Evolutionary conservation across 2,888 invertebrate species (phyloP), one percentile per base, ranked within the genome.

Genomic region (Caenorhabditis japonica): DNA sequence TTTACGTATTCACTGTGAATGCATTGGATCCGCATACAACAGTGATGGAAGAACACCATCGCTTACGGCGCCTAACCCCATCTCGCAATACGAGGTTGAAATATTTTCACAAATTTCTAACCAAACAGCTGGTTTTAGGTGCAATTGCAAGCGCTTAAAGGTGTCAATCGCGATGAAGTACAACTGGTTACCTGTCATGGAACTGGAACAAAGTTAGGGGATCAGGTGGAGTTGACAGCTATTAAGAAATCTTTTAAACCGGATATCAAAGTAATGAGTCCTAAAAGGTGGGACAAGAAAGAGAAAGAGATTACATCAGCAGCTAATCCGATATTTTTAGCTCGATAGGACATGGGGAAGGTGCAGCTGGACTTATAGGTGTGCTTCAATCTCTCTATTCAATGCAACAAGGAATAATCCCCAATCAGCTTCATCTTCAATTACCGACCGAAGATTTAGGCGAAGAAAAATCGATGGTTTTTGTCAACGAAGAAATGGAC

Each of bases 151-250:
- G 74, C 72, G 0, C 47, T 76, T 23, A 62, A 71, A 51, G 58
- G 49, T 2, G 58, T 73, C n/a, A 62, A 72, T 21, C 12, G 15
- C 2, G 19, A 56, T 3, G 17, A 51, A 2, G 68, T 84, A 10
- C 82, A 84, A 44, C 58, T 82, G 7, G 76, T 88, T 1, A 85
- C 87, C 23, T 83, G 84, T 38, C 87, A 87, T 47, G 87, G 87
- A 30, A 83, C 84, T 8, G 85, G 83, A 12, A 85, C 85, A 4
- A 68, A 69, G 47, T 74, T 85, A 2, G 85, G 85, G 10, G 85
- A 85, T 53, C 76, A 79, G 39, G 76, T 83, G 8, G 85, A 85
- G 47, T 34, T 82, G 17, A 56, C 70, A 1, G 77, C 78, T 23
- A 76, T 81, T 44, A 69, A 72, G 17, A 73, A 62, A 44, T 76